These are phyloP conservation scores for Sternotherus odoratus DNA, from an alignment of 2,797 vertebrate genomes.

Conservation along the genomic window DNA sequence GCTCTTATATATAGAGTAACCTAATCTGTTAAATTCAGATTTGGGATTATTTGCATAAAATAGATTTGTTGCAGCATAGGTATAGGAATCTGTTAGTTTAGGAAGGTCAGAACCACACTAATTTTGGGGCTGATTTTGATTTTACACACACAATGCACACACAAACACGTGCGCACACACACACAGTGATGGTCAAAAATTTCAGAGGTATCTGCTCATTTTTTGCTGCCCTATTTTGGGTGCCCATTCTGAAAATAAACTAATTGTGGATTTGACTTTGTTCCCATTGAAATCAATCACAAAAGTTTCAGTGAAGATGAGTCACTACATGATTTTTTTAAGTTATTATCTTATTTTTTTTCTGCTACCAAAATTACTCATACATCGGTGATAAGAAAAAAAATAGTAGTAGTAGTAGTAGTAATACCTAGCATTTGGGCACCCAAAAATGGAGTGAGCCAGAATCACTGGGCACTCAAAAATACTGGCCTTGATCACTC, in stretches of 20 bases:
- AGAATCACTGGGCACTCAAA: not conserved
- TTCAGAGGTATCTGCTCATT: not conserved
- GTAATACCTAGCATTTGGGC: not conserved
- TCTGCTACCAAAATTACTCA: not conserved
- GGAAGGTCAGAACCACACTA: not conserved
- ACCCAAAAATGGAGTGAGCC: not conserved
- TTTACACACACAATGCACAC: not conserved
- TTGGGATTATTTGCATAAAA: not conserved
- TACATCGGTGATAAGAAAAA: not conserved
- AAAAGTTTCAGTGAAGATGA: not conserved
- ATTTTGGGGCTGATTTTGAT: not conserved
- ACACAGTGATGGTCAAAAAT: not conserved
- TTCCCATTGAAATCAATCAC: not conserved
- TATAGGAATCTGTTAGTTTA: not conserved
- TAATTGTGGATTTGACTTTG: not conserved
- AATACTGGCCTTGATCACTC: not conserved
- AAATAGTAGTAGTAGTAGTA: accelerated
- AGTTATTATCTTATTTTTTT: not conserved
- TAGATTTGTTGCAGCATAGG: not conserved
- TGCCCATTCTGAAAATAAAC: not conserved
- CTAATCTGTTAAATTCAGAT: not conserved
- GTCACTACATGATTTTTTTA: not conserved
- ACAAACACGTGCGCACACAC: no score
- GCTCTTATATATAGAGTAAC: not conserved
- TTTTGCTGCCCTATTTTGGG: not conserved